These are phyloP conservation scores for Triplophysa bombifrons DNA, from an alignment of 2,797 vertebrate species.

Conservation along the genomic window DNA sequence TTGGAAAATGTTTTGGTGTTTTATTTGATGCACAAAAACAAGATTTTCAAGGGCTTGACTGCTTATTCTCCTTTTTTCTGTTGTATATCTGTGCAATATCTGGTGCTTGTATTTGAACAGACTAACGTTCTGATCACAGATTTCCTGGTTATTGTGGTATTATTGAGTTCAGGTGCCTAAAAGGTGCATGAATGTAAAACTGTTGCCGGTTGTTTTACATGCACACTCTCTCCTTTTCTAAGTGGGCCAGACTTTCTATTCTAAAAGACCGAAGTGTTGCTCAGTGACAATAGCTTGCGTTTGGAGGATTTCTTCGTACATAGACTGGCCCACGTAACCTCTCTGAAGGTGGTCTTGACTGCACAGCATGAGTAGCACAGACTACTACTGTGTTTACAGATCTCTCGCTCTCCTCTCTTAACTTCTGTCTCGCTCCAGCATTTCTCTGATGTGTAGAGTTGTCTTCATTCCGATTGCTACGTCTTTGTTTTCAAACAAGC, in stretches of 20 bases:
- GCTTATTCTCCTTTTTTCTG: too few relatives aligned
- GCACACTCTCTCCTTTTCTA: not conserved
- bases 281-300: not conserved
- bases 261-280: not conserved
- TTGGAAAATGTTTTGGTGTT: too few relatives aligned
- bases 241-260: not conserved
- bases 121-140: too few relatives aligned
- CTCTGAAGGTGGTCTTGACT: constrained; percentile 30
- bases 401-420: not conserved
- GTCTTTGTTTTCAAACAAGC: not conserved
- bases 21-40: too few relatives aligned
- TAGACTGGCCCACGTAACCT: not conserved
- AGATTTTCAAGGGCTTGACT: too few relatives aligned
- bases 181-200: not conserved
- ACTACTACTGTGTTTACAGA: constrained; percentile 25
- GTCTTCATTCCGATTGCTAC: constrained; percentile 1
- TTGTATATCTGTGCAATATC: too few relatives aligned
- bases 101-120: too few relatives aligned
- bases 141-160: not conserved
- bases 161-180: not conserved
- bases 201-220: not conserved
- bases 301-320: not conserved
- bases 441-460: constrained; percentile 6
- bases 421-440: constrained; percentile 1
- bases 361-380: constrained; percentile 15